Evolutionary conservation across 2,113 vertebrate genomes (phyloP).

Genomic region (Regulus satrapa): DNA sequence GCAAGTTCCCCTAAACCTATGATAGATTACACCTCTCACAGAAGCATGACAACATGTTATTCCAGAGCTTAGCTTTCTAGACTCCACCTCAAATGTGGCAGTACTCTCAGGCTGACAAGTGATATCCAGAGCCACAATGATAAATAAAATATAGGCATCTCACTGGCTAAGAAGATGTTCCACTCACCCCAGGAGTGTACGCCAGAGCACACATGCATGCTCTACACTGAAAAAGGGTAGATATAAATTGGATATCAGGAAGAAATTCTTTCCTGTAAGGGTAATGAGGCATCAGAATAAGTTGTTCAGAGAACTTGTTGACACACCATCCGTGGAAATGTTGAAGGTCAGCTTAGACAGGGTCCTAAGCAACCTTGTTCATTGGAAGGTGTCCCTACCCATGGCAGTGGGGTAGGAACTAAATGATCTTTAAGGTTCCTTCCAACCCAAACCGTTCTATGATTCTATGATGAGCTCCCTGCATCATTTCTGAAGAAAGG

Average conservation of each 20-base stretch:
- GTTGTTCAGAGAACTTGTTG: neutral
- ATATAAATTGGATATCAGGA: neutral
- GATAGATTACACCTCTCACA: neutral
- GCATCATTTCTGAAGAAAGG: neutral
- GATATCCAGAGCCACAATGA: neutral
- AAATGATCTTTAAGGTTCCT: neutral
- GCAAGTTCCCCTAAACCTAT: neutral
- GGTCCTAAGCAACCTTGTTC: neutral
- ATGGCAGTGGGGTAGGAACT: neutral
- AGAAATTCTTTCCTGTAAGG: neutral
- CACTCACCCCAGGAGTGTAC: neutral
- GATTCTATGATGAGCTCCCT: neutral
- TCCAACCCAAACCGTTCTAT: neutral
- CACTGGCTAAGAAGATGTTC: neutral
- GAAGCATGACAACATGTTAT: neutral
- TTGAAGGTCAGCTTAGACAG: neutral
- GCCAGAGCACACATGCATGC: rapidly evolving
- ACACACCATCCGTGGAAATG: neutral
- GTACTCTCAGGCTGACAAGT: neutral
- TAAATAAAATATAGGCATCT: neutral
- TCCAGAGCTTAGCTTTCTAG: neutral
- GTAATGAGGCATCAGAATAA: neutral
- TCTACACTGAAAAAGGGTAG: neutral
- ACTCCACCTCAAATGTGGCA: neutral
- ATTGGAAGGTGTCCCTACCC: neutral